Base-by-base conservation (phyloP, 2,888 invertebrate species). In the Mystacides longicornis region DNA sequence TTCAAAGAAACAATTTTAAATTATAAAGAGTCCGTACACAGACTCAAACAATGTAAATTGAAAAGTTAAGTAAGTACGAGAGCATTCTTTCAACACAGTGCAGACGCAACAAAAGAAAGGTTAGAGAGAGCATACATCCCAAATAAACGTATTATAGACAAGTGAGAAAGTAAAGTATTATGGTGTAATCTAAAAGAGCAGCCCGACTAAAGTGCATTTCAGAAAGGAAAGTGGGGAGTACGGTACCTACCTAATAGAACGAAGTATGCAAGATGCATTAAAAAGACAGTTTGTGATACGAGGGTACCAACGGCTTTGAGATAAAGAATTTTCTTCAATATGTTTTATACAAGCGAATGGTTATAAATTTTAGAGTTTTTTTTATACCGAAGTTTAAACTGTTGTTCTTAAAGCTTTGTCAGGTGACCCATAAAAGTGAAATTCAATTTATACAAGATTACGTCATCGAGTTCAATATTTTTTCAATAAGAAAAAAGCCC, bases 151-250 rank as follows among this genome's bases (percentile, higher is more conserved):
- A 37, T 37, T 7, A 37, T 16, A 45, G 19, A 45, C 21, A 20
- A 20, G 45, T 45, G 45, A 45, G 45, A 21, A 19, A 45, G 45
- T 19, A 20, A 45, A 45, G 45, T 45, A 45, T 19, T 45, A 20
- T 37, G 16, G 37, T 45, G 45, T 56, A 42, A 56, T 55, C 60
- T 60, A 60, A 47, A 45, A 51, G 51, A 52, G 52, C 50, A 58
- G 58, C 58, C 58, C 54, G 50, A 52, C 58, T 58, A 56, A 56
- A 54, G 60, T 60, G 60, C 60, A 60, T 33, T 58, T 56, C 48
- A 46, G 56, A 49, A 49, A 55, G 55, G 37, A 37, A n/a, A 37
- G 37, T 14, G 37, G 37, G 37, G 4, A 37, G 37, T 37, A 27
- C n/a, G n/a, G n/a, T n/a, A n/a, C n/a, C n/a, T n/a, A n/a, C 27